These are phyloP conservation scores for Strix uralensis DNA, from an alignment of 2,113 vertebrate genomes.

Conservation along the genomic window DNA sequence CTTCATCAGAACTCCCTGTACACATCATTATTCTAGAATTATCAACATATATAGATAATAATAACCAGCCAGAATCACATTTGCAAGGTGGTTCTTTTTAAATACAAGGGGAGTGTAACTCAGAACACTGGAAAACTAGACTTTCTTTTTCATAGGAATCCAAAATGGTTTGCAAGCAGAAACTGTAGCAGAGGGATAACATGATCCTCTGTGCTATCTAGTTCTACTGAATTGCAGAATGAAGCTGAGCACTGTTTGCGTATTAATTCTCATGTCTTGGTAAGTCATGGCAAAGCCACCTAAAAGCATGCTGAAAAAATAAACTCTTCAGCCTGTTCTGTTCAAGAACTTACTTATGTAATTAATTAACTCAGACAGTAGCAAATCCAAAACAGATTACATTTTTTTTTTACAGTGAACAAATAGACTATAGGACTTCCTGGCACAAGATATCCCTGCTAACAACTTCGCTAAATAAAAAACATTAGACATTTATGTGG, in stretches of 20 bases:
- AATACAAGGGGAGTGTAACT: not conserved
- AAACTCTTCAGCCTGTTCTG: slow-evolving; percentile 5
- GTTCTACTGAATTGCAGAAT: not conserved
- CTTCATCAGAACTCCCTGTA: slow-evolving; percentile 7
- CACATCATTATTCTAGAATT: slow-evolving; percentile 36
- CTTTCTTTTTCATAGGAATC: not conserved
- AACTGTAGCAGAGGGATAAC: not conserved
- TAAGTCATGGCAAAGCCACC: slow-evolving; percentile 5
- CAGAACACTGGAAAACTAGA: not conserved
- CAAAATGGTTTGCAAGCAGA: not conserved
- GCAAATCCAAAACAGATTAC: slow-evolving; percentile 11
- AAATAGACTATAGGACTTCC: not conserved
- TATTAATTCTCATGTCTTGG: not conserved
- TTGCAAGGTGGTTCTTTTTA: not conserved
- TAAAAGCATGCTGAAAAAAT: not conserved
- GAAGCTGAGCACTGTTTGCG: not conserved
- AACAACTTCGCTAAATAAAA: slow-evolving; percentile 5
- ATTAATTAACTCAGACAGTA: slow-evolving; percentile 46
- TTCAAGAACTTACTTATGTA: not conserved
- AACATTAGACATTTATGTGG: not conserved
- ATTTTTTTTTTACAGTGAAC: not conserved
- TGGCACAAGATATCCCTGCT: not conserved
- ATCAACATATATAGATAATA: not conserved
- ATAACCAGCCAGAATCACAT: not conserved
- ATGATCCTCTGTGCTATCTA: not conserved